Conservation (phyloP, 2,797 vertebrate species). For the Pelochelys cantorii region DNA sequence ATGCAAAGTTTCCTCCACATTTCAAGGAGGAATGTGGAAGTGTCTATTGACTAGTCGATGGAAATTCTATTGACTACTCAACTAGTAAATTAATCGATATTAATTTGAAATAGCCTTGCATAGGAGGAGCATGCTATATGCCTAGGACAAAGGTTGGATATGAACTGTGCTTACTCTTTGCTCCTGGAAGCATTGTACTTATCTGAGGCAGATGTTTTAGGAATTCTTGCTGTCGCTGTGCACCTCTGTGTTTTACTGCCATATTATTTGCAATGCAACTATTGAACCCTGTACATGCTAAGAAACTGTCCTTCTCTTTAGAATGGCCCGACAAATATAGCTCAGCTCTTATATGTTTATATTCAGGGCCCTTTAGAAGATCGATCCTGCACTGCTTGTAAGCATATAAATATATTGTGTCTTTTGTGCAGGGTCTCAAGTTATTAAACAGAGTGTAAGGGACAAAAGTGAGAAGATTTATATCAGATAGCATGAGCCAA, state of each 20-base stretch:
- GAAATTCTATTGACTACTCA: no score
- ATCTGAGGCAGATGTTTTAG: neutral
- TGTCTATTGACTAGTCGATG: no score
- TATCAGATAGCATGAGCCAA: neutral
- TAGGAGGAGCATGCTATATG: neutral
- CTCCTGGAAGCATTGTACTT: neutral
- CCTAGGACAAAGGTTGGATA: neutral
- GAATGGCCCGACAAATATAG: neutral
- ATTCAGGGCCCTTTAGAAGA: neutral
- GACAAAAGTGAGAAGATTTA: conserved; percentile 38
- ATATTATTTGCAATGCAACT: neutral
- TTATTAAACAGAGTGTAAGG: neutral
- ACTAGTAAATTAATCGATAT: no score
- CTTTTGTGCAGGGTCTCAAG: conserved; percentile 22
- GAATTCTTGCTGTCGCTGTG: neutral
- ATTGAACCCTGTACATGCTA: neutral
- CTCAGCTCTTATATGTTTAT: neutral
- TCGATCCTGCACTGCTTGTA: neutral
- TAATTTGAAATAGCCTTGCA: neutral
- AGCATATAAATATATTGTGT: conserved; percentile 5
- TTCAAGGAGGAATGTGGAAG: no score
- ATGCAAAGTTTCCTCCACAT: no score
- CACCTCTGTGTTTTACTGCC: neutral
- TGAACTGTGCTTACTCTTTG: neutral
- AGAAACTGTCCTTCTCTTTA: neutral